Conservation (phyloP, 37 sponge, comb jelly and placozoan species). For the Mnemiopsis leidyi region DNA sequence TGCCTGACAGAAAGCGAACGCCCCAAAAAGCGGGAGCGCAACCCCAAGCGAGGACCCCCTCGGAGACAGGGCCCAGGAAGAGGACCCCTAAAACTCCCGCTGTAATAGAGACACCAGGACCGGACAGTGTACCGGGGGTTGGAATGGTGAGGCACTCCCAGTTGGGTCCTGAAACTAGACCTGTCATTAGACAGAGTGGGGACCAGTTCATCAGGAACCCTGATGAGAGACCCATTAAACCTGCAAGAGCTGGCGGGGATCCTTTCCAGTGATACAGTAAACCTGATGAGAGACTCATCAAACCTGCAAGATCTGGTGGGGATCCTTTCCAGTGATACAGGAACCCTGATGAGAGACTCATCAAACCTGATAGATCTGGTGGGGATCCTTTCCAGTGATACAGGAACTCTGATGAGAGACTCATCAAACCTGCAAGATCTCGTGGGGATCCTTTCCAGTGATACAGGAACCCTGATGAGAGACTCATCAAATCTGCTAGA, state of each 20-base stretch:
- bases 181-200: constrained; percentile 3
- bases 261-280: neutral
- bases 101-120: neutral
- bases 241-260: neutral
- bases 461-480: constrained; percentile 57
- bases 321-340: no score
- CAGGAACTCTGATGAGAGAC: constrained; percentile 54
- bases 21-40: neutral
- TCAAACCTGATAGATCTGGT: neutral
- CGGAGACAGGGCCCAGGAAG: neutral
- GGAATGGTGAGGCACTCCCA: neutral
- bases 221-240: constrained; percentile 63
- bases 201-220: constrained; percentile 27
- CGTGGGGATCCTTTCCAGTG: neutral
- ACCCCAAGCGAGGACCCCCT: neutral
- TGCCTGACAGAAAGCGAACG: neutral
- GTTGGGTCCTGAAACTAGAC: neutral
- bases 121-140: neutral
- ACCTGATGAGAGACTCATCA: neutral
- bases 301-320: no score
- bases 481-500: constrained; percentile 30
- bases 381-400: neutral
- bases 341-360: constrained; percentile 59
- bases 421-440: constrained; percentile 17
- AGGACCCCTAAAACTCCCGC: neutral